Evolutionary conservation across 2,888 invertebrate genomes (phyloP), one percentile per base, ranked within the genome.

Genomic region (Agrotis exclamationis): DNA sequence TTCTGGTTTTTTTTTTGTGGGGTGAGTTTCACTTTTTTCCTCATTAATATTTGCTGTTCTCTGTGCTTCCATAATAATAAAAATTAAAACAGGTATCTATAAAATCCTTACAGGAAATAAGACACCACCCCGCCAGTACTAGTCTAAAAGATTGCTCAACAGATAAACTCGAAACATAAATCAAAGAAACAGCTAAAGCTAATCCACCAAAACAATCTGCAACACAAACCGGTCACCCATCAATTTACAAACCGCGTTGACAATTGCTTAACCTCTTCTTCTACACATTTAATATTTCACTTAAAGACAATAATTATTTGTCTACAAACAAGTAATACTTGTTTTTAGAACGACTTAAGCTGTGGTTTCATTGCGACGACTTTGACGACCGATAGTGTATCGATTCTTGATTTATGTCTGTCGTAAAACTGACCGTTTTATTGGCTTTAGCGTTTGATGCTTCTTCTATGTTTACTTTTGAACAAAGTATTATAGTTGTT

Each of bases 341-440:
- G 84, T 84, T 85, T 76, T 70, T 47, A 64, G 58, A 73, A 71
- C 76, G 65, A 78, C 75, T 87, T 82, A 86, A 86, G 79, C 83
- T 80, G 84, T 79, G 80, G 83, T 87, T 87, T 85, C 85, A 83
- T 83, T 86, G 66, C 66, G 62, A 66, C 83, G 79, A 79, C 82
- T 85, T 88, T 87, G 86, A 87, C 76, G 86, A 74, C 83, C 87
- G 87, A 92, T 92, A 89, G 85, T 83, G 86, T 86, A 89, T 92
- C 93, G 90, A 94, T 92, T 83, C 86, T 88, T 94, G 95, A 95
- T 95, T 95, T 94, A 95, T 89, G 91, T 80, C 66, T 79, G 84
- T 90, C 92, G 87, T 95, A 93, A 94, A 94, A 89, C 87, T 92
- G 92, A 92, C 93, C 93, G 89, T 92, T 95, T 93, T 94, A 95